Conservation (phyloP, 2,797 vertebrate species). For the Macrochelys suwanniensis region DNA sequence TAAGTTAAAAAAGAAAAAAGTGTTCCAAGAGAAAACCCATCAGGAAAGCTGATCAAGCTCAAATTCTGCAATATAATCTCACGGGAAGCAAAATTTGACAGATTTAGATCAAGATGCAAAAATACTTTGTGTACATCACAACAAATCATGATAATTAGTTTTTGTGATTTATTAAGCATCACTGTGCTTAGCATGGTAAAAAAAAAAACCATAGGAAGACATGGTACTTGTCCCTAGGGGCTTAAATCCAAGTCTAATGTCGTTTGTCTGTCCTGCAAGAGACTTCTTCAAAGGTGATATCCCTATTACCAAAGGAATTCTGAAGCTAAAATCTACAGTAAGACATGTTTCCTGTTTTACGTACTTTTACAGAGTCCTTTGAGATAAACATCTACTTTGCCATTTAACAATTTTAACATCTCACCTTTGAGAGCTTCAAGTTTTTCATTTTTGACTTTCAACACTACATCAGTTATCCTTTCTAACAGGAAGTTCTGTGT, state of each 20-base stretch:
- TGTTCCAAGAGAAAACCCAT: slow-evolving; percentile 17
- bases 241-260: not conserved
- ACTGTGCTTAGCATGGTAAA: not conserved
- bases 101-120: not conserved
- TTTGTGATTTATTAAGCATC: not conserved
- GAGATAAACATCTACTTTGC: not conserved
- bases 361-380: not conserved
- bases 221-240: not conserved
- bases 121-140: not conserved
- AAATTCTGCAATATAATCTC: not conserved
- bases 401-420: not conserved
- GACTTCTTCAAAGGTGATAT: not conserved
- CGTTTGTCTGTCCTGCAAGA: not conserved
- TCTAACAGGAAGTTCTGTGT: slow-evolving; percentile 94
- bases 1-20: not conserved
- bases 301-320: not conserved
- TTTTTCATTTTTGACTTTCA: slow-evolving; percentile 93
- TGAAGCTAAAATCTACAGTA: not conserved
- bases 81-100: slow-evolving; percentile 10
- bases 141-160: not conserved
- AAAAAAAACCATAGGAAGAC: not conserved
- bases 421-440: slow-evolving; percentile 91
- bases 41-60: not conserved
- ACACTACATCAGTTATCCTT: slow-evolving; percentile 95
- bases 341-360: not conserved